Evolutionary conservation across 1,140 invertebrate species (phyloP).

Genomic region (Drosophila paulistorum): DNA sequence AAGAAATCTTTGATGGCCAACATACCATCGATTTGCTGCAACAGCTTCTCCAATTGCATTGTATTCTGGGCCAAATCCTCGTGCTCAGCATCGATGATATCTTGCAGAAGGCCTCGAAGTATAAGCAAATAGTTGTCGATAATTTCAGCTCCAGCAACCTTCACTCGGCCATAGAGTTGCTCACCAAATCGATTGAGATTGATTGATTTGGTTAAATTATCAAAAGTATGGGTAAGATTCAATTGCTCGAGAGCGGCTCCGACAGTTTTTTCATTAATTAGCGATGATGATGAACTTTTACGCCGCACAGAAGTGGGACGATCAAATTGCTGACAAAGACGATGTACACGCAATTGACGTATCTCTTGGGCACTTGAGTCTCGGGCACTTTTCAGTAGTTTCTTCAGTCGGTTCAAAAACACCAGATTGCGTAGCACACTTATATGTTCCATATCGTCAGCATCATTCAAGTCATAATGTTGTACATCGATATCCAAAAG

Average conservation of each 20-base stretch:
- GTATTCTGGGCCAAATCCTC: slow-evolving; percentile 48
- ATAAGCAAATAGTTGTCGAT: slow-evolving; percentile 72
- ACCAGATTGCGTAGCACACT: slow-evolving; percentile 63
- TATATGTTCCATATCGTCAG: slow-evolving; percentile 49
- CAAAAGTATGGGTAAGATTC: slow-evolving; percentile 41
- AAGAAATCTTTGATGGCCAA: slow-evolving; percentile 65
- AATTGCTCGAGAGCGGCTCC: slow-evolving; percentile 50
- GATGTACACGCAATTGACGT: slow-evolving; percentile 67
- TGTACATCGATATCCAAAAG: slow-evolving; percentile 57
- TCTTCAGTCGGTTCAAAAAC: slow-evolving; percentile 59
- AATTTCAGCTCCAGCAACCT: slow-evolving; percentile 61
- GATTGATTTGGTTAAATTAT: slow-evolving; percentile 16
- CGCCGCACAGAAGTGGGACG: slow-evolving; percentile 8
- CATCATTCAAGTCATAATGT: slow-evolving; percentile 14
- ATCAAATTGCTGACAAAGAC: slow-evolving; percentile 66
- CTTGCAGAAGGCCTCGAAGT: slow-evolving; percentile 59
- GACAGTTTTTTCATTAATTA: slow-evolving; percentile 54
- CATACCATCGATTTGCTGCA: slow-evolving; percentile 59
- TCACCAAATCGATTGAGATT: slow-evolving; percentile 58
- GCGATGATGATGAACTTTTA: slow-evolving; percentile 1
- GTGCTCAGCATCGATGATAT: slow-evolving; percentile 62
- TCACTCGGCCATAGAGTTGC: slow-evolving; percentile 63
- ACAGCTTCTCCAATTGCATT: slow-evolving; percentile 26
- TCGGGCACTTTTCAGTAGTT: slow-evolving; percentile 33
- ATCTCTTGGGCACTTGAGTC: slow-evolving; percentile 68